phyloP scores from a whole-genome alignment of 2,113 vertebrate genomes.

The Vimba vimba region DNA sequence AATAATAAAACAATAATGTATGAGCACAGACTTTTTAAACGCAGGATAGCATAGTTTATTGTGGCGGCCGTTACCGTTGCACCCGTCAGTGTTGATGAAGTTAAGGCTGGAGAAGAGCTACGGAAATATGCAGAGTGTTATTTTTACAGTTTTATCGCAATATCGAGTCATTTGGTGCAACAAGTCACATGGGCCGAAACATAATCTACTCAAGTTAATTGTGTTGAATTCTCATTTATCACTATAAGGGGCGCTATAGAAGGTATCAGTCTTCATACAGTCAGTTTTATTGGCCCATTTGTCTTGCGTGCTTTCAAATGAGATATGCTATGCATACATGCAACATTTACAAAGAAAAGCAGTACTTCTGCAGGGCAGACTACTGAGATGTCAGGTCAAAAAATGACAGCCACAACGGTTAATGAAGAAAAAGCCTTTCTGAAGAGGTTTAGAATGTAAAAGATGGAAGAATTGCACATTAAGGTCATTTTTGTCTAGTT shows the following conservation, averaged over 20 bases:
- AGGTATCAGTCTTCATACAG: neutral
- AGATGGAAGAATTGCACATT: neutral
- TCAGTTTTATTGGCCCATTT: neutral
- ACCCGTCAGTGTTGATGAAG: slow-evolving; percentile 1
- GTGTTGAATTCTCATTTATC: neutral
- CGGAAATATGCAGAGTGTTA: neutral
- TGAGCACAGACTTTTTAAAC: neutral
- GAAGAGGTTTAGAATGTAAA: neutral
- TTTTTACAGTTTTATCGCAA: neutral
- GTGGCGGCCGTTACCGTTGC: neutral
- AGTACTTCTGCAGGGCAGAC: neutral
- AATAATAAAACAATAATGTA: too few relatives aligned
- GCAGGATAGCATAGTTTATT: neutral
- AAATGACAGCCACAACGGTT: neutral
- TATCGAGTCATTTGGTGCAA: neutral
- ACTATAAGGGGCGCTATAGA: neutral
- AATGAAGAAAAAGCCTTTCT: neutral
- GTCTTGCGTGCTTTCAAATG: neutral
- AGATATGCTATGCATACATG: neutral
- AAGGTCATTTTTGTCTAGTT: neutral
- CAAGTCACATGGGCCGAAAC: neutral
- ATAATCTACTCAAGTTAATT: neutral
- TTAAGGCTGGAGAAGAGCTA: neutral
- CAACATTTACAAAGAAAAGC: neutral
- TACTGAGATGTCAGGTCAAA: neutral